Percentiles rank a stretch among this genome's conserved stretches.
Conservation (phyloP, 2,113 vertebrate species). For the Tupaia chinensis region DNA sequence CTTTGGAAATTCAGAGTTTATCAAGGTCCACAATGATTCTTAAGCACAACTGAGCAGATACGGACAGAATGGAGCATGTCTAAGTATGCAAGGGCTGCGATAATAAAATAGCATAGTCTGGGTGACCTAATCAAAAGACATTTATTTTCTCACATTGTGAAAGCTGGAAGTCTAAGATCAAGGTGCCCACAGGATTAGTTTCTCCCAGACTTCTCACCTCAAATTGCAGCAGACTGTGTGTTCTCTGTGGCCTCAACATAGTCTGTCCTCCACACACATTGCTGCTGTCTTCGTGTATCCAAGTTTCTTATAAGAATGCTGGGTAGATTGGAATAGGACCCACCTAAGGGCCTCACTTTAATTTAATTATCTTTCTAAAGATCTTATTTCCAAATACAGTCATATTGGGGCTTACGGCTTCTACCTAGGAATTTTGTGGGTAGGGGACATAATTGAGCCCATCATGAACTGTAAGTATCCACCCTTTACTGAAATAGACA, state of each 20-base stretch:
- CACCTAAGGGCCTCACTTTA: background rate
- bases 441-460: background rate
- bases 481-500: background rate
- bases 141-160: background rate
- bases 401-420: background rate
- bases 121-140: rapidly evolving
- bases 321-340: no score
- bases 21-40: rapidly evolving
- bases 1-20: background rate
- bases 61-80: rapidly evolving
- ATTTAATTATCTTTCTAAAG: background rate
- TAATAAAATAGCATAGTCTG: background rate
- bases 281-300: no score
- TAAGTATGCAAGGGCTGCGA: background rate
- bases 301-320: background rate
- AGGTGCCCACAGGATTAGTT: no score
- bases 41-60: rapidly evolving
- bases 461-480: background rate
- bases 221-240: rapidly evolving
- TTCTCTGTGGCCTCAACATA: rapidly evolving
- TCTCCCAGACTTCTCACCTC: background rate
- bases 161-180: background rate
- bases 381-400: no score
- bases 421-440: background rate
- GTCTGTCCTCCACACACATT: no score